Evolutionary conservation across 1,140 invertebrate species (phyloP).

Genomic region (Goniozus legneri): DNA sequence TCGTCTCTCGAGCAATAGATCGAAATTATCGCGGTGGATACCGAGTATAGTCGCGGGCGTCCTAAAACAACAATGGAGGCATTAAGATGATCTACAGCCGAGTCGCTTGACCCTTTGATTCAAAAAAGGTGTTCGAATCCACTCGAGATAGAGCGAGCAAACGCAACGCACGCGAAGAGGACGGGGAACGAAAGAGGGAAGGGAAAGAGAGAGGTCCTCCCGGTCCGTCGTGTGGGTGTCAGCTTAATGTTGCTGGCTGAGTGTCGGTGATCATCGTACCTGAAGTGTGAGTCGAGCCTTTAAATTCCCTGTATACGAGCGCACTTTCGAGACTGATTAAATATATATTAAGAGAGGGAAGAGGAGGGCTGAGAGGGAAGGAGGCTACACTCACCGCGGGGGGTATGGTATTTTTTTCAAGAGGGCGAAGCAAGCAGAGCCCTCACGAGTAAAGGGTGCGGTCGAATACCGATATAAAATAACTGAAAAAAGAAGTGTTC

Average conservation of each 20-base stretch:
- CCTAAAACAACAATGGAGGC: conserved; percentile 55
- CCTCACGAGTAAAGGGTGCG: conserved; percentile 34
- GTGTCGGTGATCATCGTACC: conserved; percentile 30
- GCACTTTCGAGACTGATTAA: conserved; percentile 47
- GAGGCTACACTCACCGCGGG: conserved; percentile 37
- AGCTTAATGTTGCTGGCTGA: conserved; percentile 39
- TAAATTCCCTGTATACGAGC: conserved; percentile 22
- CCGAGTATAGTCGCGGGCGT: conserved; percentile 43
- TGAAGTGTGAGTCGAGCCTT: conserved; percentile 26
- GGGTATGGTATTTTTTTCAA: conserved; percentile 50
- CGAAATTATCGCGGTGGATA: conserved; percentile 43
- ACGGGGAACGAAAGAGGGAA: conserved; percentile 26
- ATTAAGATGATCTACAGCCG: conserved; percentile 54
- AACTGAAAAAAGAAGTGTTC: no score
- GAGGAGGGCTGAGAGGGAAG: conserved; percentile 9
- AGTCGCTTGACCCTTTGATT: conserved; percentile 53
- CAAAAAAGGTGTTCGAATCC: conserved; percentile 53
- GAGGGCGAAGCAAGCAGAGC: conserved; percentile 26
- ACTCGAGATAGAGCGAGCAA: conserved; percentile 32
- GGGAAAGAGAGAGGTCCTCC: conserved; percentile 17
- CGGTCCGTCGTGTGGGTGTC: conserved; percentile 41
- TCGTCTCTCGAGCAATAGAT: conserved; percentile 26
- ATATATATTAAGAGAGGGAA: conserved; percentile 46
- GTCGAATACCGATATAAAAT: conserved; percentile 24
- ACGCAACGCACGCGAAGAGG: conserved; percentile 19